Evolutionary conservation across 2,113 vertebrate genomes (phyloP).

Genomic region (Danionella cerebrum): DNA sequence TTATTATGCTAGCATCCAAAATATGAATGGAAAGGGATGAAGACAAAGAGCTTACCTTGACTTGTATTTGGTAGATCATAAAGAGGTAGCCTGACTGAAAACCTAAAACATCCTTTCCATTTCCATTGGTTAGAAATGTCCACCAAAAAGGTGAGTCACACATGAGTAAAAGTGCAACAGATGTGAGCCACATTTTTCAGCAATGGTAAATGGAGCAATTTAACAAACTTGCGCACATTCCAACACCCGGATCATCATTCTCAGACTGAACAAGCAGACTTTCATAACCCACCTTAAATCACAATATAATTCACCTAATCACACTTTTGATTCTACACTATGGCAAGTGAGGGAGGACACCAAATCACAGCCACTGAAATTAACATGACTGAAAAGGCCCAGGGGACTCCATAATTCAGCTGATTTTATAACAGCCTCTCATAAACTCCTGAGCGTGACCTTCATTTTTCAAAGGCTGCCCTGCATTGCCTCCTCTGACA

Average conservation of each 20-base stretch:
- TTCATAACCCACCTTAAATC: conserved; percentile 9
- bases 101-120: too few species aligned
- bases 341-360: conserved; percentile 5
- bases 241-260: conserved; percentile 9
- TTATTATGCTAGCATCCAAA: too few species aligned
- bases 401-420: conserved; percentile 54
- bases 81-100: too few species aligned
- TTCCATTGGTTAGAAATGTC: too few species aligned
- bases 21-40: too few species aligned
- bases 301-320: conserved; percentile 14
- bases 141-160: too few species aligned
- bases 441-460: conserved; percentile 62
- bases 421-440: conserved; percentile 56
- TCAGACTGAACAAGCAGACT: conserved; percentile 6
- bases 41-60: too few species aligned
- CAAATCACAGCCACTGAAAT: conserved; percentile 35
- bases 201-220: too few species aligned
- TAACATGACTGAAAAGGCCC: conserved; percentile 43
- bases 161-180: too few species aligned
- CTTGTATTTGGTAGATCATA: too few species aligned
- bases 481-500: conserved; percentile 55
- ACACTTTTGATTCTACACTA: background rate
- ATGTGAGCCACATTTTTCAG: too few species aligned
- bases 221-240: background rate
- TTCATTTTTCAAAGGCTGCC: conserved; percentile 65